These are phyloP conservation scores for Porites lobata DNA, from an alignment of 92 coral and sea anemone species.

Conservation along the genomic window DNA sequence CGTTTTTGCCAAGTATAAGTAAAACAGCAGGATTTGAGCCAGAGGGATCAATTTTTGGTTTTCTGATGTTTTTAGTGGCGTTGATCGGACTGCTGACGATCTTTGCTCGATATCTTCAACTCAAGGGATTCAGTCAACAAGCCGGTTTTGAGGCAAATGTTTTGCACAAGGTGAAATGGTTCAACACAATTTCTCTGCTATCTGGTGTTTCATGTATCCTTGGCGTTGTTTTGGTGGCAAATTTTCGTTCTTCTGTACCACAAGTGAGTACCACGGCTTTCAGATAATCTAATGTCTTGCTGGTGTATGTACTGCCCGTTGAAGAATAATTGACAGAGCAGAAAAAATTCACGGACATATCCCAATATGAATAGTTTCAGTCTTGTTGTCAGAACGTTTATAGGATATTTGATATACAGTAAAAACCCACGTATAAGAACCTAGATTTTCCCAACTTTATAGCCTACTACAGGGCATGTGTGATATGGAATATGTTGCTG, in stretches of 20 bases:
- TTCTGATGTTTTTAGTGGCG: constrained; percentile 48
- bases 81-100: constrained; percentile 32
- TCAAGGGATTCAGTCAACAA: not conserved
- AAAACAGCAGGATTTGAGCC: constrained; percentile 55
- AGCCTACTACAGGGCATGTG: too few species aligned
- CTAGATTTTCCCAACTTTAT: too few species aligned
- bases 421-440: too few species aligned
- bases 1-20: constrained; percentile 64
- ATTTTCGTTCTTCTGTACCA: not conserved
- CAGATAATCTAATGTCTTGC: too few species aligned
- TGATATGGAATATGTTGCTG: too few species aligned
- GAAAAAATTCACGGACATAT: too few species aligned
- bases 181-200: constrained; percentile 9
- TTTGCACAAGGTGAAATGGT: not conserved
- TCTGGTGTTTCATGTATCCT: constrained; percentile 7
- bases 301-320: too few species aligned
- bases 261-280: not conserved
- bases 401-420: too few species aligned
- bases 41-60: constrained; percentile 56
- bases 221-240: constrained; percentile 6
- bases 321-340: too few species aligned
- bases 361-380: too few species aligned
- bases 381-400: too few species aligned
- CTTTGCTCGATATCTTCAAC: constrained; percentile 45
- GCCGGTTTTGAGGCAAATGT: not conserved